A percentile compares a stretch with the other conserved stretches of the same genome.
Evolutionary conservation across 1,140 invertebrate species (phyloP).

Genomic region (Drosophila pruinosa): DNA sequence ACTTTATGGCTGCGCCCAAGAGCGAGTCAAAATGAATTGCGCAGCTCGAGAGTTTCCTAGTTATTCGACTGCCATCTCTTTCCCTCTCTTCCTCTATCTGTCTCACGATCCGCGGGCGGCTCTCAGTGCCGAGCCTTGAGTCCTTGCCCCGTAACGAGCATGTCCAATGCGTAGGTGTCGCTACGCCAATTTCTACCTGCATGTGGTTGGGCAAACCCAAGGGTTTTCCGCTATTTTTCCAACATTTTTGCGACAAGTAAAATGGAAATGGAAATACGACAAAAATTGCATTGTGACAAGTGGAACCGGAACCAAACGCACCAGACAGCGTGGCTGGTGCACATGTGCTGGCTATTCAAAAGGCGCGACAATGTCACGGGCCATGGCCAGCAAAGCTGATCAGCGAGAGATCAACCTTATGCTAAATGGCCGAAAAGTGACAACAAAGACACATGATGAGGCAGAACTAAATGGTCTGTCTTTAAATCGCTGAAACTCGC

Average conservation of each 20-base stretch:
- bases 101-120: background rate
- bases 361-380: constrained; percentile 61
- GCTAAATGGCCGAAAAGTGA: background rate
- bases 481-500: background rate
- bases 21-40: constrained; percentile 23
- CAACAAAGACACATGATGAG: constrained; percentile 28
- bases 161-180: constrained; percentile 32
- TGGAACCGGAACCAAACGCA: constrained; percentile 40
- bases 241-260: constrained; percentile 43
- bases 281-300: constrained; percentile 37
- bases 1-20: constrained; percentile 13
- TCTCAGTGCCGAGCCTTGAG: constrained; percentile 18
- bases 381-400: constrained; percentile 5
- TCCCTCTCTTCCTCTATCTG: background rate
- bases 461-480: constrained; percentile 21
- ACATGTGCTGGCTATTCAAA: constrained; percentile 51
- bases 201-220: constrained; percentile 9
- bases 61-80: background rate
- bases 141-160: constrained; percentile 14
- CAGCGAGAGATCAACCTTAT: constrained; percentile 16
- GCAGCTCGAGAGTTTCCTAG: constrained; percentile 14
- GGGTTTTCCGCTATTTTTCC: constrained; percentile 15
- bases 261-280: constrained; percentile 33
- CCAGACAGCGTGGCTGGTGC: background rate
- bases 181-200: constrained; percentile 52